Base-by-base conservation (phyloP, 2,888 invertebrate genomes). In the Noctuana brunneofusca region DNA sequence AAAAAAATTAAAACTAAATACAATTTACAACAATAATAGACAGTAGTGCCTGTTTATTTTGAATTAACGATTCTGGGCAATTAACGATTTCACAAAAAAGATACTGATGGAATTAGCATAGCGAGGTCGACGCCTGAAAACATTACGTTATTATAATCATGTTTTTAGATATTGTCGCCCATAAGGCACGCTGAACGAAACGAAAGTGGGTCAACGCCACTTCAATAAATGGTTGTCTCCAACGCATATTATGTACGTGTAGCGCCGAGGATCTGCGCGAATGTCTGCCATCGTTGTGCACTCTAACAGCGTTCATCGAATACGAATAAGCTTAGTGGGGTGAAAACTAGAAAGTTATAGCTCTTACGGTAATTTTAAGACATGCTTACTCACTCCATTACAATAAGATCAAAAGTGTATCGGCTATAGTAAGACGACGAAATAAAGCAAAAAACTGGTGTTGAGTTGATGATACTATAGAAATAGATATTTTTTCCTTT, bases 261-360 rank as follows among this genome's bases (percentile, higher is more conserved):
- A 66, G 67, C 66, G 66, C 62, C 71, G 73, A 68, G 69, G 71
- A 71, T 71, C 69, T 63, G 60, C 66, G 68, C 70, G 68, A 66
- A 52, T 62, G 70, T 68, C 65, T 71, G 66, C 68, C 71, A 74
- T 75, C 16, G 73, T 73, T 74, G 73, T 75, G 71, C 66, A 65
- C 64, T 65, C 68, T 67, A 70, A 70, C 70, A 68, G 73, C 77
- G 74, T 66, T 68, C 69, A 73, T 71, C 64, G 79, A 80, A 79
- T 79, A 79, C 73, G 73, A 78, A 79, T 76, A 68, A 71, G 65
- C 68, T 67, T 66, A 65, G 66, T 70, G 64, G 69, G 69, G 54
- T 67, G 71, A 65, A 72, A 71, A 74, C 73, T 81, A 81, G 80
- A 82, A 82, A 82, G 81, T 79, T 75, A 77, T 74, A 68, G 71